Evolutionary conservation across 2,113 vertebrate species (phyloP), one percentile per base, ranked within the genome.

Genomic region (Daboia siamensis): DNA sequence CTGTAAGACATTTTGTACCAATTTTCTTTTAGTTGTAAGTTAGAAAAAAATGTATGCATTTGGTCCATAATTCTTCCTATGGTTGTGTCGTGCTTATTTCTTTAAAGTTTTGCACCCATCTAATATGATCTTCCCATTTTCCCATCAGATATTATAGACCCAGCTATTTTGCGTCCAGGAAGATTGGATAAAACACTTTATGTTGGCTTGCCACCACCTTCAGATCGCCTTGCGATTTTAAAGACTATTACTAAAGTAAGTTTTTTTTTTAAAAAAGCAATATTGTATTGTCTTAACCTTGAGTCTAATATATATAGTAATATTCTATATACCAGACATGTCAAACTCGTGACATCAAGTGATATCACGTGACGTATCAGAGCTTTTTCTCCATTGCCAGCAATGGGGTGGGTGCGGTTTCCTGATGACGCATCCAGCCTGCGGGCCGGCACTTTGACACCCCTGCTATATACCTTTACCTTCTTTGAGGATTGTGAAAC

Each of bases 141-240:
- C 61, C 87, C 56, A 56, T 2, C 91, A 99, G 99, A 99, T 95
- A 99, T 99, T 64, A 98, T 99, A 88, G 99, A 99, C 94, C 98
- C 98, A 17, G 99, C 99, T 12, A 96, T 99, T 55, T 97, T 99
- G 88, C 98, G 99, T 59, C 99, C 99, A 0, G 99, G 99, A 0
- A 98, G 99, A 21, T 97, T 99, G 29, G 99, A 99, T 95, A 99
- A 99, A 96, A 99, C 98, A 0, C 97, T 99, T 21, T 99, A 99
- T 5, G 99, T 99, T 90, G 99, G 99, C 74, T 97, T 99, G 92
- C 99, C 99, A 0, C 98, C 98, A 15, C 96, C 98, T n/a, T 94
- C 94, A 33, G 99, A 99, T 95, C 98, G 99, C 24, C 97, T 98
- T 1, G 98, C 98, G 95, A 99, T 99, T 95, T 97, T 99, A 89